These are phyloP conservation scores for Drosophila gaucha DNA, from an alignment of 2,888 invertebrate species.

Conservation along the genomic window DNA sequence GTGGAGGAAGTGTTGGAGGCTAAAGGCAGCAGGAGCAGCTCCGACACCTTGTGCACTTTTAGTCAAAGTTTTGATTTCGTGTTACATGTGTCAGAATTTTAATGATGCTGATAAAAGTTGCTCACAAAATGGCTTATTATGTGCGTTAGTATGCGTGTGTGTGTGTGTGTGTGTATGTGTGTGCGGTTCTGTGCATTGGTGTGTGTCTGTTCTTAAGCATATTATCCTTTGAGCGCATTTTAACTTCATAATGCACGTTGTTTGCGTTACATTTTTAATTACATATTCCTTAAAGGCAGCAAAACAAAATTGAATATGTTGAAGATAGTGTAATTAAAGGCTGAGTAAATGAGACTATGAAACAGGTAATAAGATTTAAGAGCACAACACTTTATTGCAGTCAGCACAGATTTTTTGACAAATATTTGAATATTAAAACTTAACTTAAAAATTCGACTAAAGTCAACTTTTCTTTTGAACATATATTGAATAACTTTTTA, in stretches of 20 bases:
- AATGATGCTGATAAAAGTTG: conserved; percentile 80
- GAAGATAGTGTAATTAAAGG: conserved; percentile 17
- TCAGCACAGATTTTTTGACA: no score
- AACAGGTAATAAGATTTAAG: no score
- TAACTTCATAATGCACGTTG: conserved; percentile 47
- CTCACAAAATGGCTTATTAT: conserved; percentile 75
- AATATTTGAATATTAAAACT: no score
- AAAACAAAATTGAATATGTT: conserved; percentile 24
- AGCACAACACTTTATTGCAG: no score
- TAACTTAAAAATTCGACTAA: no score
- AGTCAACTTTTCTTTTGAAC: no score
- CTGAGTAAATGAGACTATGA: no score
- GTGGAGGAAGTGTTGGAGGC: neutral
- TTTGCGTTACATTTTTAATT: conserved; percentile 61
- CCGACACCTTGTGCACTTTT: conserved; percentile 78
- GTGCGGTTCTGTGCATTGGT: conserved; percentile 18
- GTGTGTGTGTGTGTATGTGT: conserved; percentile 23
- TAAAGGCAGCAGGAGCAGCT: conserved; percentile 16
- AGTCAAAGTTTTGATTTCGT: conserved; percentile 81
- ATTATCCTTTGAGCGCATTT: conserved; percentile 71
- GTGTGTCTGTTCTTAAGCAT: conserved; percentile 35
- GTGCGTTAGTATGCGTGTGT: conserved; percentile 52
- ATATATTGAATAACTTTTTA: no score
- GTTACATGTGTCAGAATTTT: conserved; percentile 81
- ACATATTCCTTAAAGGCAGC: conserved; percentile 29